Conservation (phyloP, 2,113 vertebrate genomes). For the Indicator indicator region DNA sequence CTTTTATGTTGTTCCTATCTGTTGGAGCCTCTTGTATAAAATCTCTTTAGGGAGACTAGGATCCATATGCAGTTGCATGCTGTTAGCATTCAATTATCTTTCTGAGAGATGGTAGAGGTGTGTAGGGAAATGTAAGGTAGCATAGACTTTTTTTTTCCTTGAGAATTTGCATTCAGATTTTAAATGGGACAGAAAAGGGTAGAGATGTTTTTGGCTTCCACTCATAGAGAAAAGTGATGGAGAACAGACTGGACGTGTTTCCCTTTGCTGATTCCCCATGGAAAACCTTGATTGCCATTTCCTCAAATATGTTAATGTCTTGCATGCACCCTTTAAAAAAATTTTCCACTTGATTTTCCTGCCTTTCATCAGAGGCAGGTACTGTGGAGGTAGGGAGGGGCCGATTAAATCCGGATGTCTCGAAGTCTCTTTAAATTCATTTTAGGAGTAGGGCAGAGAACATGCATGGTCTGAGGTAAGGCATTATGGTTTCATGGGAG, state of each 20-base stretch:
- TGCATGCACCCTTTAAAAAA: constrained; percentile 33
- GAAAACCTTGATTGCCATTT: constrained; percentile 58
- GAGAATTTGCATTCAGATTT: not conserved
- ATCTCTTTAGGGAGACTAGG: not conserved
- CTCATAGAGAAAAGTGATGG: not conserved
- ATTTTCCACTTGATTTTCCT: constrained; percentile 57
- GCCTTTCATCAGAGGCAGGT: constrained; percentile 55
- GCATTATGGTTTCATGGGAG: not conserved
- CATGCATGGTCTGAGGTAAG: not conserved
- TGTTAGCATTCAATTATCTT: not conserved
- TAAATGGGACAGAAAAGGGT: not conserved
- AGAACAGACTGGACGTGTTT: constrained; percentile 8
- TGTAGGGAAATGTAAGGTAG: not conserved
- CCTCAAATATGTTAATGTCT: constrained; percentile 47
- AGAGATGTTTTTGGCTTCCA: not conserved
- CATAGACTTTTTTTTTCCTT: not conserved
- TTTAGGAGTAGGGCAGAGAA: not conserved
- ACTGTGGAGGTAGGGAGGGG: constrained; percentile 37
- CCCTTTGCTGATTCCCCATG: constrained; percentile 2
- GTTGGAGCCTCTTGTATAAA: not conserved
- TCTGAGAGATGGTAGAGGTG: not conserved
- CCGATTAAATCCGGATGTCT: constrained; percentile 15
- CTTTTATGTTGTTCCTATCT: not conserved
- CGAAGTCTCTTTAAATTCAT: not conserved
- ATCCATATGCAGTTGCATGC: not conserved